phyloP scores from a whole-genome alignment of 2,797 vertebrate genomes.

The Lycodopsis pacificus region DNA sequence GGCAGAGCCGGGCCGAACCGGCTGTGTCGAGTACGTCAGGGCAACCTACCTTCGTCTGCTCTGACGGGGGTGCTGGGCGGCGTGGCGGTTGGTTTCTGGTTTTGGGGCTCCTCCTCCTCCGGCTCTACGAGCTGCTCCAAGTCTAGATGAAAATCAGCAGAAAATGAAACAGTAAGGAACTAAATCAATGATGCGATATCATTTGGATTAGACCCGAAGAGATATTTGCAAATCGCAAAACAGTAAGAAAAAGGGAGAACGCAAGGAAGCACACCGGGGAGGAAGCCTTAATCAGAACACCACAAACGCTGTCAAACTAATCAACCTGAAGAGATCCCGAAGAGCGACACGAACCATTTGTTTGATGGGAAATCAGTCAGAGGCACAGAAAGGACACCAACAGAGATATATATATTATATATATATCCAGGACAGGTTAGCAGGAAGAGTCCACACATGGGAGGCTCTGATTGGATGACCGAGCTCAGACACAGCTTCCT shows the following conservation, averaged over 20 bases:
- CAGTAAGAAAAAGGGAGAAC: slow-evolving; percentile 40
- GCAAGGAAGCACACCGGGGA: slow-evolving; percentile 47
- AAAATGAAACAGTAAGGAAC: background rate
- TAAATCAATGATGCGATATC: background rate
- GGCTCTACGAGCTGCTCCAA: slow-evolving; percentile 76
- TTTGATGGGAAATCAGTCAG: slow-evolving; percentile 43
- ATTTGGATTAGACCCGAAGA: slow-evolving; percentile 7
- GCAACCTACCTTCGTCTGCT: slow-evolving; percentile 93
- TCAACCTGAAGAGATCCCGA: slow-evolving; percentile 30
- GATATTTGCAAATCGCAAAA: slow-evolving; percentile 13
- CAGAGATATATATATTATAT: background rate
- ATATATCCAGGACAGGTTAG: slow-evolving; percentile 61
- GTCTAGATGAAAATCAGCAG: slow-evolving; percentile 64
- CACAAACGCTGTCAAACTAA: slow-evolving; percentile 31
- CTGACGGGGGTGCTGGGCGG: slow-evolving; percentile 92
- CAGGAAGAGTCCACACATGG: slow-evolving; percentile 60
- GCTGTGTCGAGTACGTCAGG: background rate
- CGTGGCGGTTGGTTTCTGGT: slow-evolving; percentile 85
- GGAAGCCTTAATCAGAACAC: slow-evolving; percentile 46
- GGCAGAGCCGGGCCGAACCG: slow-evolving; percentile 14
- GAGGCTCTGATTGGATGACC: slow-evolving; percentile 72
- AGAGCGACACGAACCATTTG: slow-evolving; percentile 41
- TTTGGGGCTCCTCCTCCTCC: slow-evolving; percentile 82
- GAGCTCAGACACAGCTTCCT: slow-evolving; percentile 55
- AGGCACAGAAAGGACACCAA: slow-evolving; percentile 46